phyloP scores from a whole-genome alignment of 2,113 vertebrate species.

The Ellobius talpinus region DNA sequence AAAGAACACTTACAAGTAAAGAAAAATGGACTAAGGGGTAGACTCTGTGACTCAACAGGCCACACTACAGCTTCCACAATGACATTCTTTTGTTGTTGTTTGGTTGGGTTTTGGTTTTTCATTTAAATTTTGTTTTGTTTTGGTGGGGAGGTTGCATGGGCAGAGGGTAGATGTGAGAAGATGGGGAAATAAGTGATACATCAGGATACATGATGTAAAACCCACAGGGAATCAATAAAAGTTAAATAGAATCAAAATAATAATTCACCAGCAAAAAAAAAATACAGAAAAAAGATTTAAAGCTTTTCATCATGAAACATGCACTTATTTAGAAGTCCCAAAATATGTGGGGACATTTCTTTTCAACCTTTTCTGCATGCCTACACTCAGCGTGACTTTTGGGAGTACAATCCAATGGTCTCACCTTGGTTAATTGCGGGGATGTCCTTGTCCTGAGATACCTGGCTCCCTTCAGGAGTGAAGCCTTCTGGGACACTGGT shows the following conservation, averaged over 20 bases:
- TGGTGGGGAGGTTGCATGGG: not conserved
- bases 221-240: not conserved
- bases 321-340: not conserved
- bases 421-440: conserved; percentile 81
- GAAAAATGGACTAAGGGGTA: not conserved
- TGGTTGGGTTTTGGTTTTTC: not conserved
- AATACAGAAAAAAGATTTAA: not conserved
- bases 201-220: not conserved
- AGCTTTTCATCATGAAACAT: not conserved
- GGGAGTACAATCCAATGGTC: not conserved
- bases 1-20: not conserved
- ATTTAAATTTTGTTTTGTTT: not conserved
- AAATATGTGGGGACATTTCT: rapidly evolving
- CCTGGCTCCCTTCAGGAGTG: conserved; percentile 9
- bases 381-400: not conserved
- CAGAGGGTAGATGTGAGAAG: not conserved
- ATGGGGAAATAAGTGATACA: not conserved
- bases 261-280: not conserved
- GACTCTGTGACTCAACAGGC: not conserved
- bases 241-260: not conserved
- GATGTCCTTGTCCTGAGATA: conserved; percentile 69
- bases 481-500: conserved; percentile 26
- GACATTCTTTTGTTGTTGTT: not conserved
- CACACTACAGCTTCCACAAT: not conserved
- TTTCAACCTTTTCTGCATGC: not conserved